Evolutionary conservation across 1,140 invertebrate genomes (phyloP), one percentile per base, ranked within the genome.

Genomic region (Dinoponera quadriceps): DNA sequence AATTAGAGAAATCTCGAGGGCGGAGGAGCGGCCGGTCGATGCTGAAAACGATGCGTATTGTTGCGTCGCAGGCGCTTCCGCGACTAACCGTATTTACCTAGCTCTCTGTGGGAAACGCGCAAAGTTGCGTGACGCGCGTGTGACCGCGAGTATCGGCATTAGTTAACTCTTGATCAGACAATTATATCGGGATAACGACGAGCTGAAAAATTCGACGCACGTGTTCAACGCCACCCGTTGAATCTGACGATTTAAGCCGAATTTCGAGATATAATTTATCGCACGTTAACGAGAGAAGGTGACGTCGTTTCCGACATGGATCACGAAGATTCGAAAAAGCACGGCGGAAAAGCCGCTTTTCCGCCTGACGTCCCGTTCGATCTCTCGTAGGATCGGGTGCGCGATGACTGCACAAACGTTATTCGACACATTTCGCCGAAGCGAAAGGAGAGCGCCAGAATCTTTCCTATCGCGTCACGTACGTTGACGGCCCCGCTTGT

Each of bases 381-480:
- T 48, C 49, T 20, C 25, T 66, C 38, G 29, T 11, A 20, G n/a
- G n/a, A 16, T 18, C 14, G 3, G 33, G 33, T 54, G 16, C 48
- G 48, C 44, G 2, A 44, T 9, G 38, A 44, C 38, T 44, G 38
- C 38, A 44, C 38, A 44, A 44, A 44, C 38, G 49, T 3, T 57
- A 48, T 25, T 44, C 68, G 18, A 73, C 25, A 48, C 59, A 55
- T 73, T 29, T 20, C 20, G 0, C 22, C 11, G 7, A 44, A 33
- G 60, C 29, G 62, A 73, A 81, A 73, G 54, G 38, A 81, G 38
- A 44, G n/a, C 25, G 11, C 0, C 27, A 54, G 38, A 73, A 84
- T 86, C 60, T 66, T 82, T 62, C 68, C 7, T 78, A 83, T 81
- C 60, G 2, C 55, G 49, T 86, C 77, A 88, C 71, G 87, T 86